These are phyloP conservation scores for Caenorhabditis remanei DNA, from an alignment of 1,140 invertebrate species.

Conservation along the genomic window DNA sequence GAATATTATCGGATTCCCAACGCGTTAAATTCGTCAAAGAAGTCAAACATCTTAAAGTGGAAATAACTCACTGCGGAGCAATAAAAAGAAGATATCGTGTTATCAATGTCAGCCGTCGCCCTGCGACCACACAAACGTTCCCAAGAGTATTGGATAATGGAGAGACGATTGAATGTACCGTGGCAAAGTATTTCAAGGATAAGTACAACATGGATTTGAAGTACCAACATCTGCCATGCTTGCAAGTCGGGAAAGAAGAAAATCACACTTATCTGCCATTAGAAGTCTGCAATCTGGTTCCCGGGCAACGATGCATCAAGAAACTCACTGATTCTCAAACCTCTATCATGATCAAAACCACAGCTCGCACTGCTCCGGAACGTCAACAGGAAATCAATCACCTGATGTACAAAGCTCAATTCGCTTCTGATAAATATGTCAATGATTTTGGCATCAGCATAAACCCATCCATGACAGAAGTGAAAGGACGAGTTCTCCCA, in stretches of 20 bases:
- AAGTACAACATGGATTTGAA: slow-evolving; percentile 89
- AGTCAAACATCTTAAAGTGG: slow-evolving; percentile 93
- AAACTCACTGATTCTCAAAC: slow-evolving; percentile 99
- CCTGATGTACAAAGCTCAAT: slow-evolving; percentile 92
- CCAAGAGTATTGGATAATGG: slow-evolving; percentile 98
- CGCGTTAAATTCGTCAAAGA: slow-evolving; percentile 98
- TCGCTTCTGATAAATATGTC: slow-evolving; percentile 98
- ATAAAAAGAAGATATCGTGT: slow-evolving; percentile 99
- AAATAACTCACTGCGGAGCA: slow-evolving; percentile 98
- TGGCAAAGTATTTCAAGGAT: slow-evolving; percentile 99
- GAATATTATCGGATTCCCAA: slow-evolving; percentile 96
- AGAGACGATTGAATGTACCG: slow-evolving; percentile 99
- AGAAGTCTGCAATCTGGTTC: slow-evolving; percentile 98
- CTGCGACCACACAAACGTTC: slow-evolving; percentile 99
- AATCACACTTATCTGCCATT: slow-evolving; percentile 99
- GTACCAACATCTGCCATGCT: slow-evolving; percentile 93
- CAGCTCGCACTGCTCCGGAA: slow-evolving; percentile 95
- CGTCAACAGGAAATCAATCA: slow-evolving; percentile 98
- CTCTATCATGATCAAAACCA: slow-evolving; percentile 99
- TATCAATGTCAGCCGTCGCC: slow-evolving; percentile 96
- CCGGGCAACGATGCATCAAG: slow-evolving; percentile 98
- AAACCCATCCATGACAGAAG: slow-evolving; percentile 98
- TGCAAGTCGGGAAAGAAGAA: slow-evolving; percentile 99
- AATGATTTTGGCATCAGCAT: slow-evolving; percentile 98
- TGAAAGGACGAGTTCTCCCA: slow-evolving; percentile 93